Evolutionary conservation across 92 coral and sea anemone species (phyloP).

Genomic region (Montipora capitata): DNA sequence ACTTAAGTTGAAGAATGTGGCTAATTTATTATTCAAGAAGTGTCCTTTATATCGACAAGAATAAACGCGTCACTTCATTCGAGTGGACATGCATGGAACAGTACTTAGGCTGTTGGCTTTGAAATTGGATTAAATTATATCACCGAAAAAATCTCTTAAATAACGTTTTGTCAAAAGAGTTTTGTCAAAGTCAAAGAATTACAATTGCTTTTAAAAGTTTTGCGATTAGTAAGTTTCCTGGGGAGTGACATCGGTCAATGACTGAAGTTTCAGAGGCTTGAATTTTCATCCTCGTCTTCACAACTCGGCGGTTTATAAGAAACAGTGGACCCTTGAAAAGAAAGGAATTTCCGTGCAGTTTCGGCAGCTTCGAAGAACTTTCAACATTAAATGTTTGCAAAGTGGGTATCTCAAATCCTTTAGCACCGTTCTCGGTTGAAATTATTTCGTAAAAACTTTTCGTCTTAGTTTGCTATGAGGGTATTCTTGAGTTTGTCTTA

Average conservation of each 20-base stretch:
- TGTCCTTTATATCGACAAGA: constrained; percentile 60
- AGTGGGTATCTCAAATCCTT: too few species aligned
- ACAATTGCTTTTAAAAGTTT: neutral
- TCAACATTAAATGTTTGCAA: too few species aligned
- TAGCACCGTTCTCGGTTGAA: too few species aligned
- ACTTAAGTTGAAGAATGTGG: constrained; percentile 66
- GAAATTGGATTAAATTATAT: constrained; percentile 31
- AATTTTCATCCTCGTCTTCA: neutral
- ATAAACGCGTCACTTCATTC: constrained; percentile 31
- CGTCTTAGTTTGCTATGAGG: too few species aligned
- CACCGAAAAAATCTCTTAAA: neutral
- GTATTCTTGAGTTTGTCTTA: neutral
- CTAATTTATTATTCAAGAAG: constrained; percentile 77
- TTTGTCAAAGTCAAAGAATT: neutral
- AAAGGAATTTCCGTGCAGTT: constrained; percentile 7
- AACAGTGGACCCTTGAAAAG: constrained; percentile 5
- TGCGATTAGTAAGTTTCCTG: neutral
- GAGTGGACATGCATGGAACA: constrained; percentile 27
- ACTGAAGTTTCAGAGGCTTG: too few species aligned
- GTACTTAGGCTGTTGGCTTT: neutral
- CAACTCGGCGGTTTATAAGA: constrained; percentile 17
- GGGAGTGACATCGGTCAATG: neutral
- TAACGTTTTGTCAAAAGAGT: neutral
- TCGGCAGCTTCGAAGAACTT: neutral
- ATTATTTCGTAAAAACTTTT: too few species aligned